These are phyloP conservation scores for Vollenhovia emeryi DNA, from an alignment of 1,140 invertebrate genomes.

Conservation along the genomic window DNA sequence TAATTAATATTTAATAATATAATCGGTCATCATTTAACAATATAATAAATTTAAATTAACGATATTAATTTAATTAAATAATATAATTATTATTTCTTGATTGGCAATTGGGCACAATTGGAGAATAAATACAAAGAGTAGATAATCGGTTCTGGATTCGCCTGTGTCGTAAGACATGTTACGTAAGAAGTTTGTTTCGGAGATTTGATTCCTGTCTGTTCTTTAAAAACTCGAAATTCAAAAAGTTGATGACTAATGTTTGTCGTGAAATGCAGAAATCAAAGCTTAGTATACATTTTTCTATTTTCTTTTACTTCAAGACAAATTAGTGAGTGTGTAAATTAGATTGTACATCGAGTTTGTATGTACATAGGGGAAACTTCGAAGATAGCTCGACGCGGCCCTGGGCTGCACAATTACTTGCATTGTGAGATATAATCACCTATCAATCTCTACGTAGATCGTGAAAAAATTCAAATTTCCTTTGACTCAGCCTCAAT, in stretches of 20 bases:
- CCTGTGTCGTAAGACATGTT: not conserved
- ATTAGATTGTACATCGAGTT: not conserved
- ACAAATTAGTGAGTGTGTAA: not conserved
- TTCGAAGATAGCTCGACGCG: not conserved
- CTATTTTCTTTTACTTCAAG: not conserved
- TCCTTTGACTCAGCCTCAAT: not conserved
- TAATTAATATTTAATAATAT: not conserved
- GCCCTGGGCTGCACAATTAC: not conserved
- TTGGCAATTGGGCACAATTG: not conserved
- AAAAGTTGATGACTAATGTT: conserved; percentile 35
- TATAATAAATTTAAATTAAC: too few relatives aligned
- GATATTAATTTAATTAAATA: not conserved
- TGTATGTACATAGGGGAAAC: not conserved
- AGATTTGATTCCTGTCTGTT: not conserved
- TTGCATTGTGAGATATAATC: conserved; percentile 22
- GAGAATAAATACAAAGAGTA: not conserved
- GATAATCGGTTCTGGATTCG: not conserved
- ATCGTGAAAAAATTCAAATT: not conserved
- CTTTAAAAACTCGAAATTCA: not conserved
- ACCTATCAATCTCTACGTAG: not conserved
- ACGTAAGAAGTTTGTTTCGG: not conserved
- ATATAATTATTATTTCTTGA: too few relatives aligned
- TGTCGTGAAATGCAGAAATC: not conserved
- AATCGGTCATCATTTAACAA: not conserved
- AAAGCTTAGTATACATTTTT: not conserved